Percentiles rank a stretch among this genome's conserved stretches.
phyloP scores from a whole-genome alignment of 2,888 invertebrate genomes.

The Mesodorylaimus sp. region DNA sequence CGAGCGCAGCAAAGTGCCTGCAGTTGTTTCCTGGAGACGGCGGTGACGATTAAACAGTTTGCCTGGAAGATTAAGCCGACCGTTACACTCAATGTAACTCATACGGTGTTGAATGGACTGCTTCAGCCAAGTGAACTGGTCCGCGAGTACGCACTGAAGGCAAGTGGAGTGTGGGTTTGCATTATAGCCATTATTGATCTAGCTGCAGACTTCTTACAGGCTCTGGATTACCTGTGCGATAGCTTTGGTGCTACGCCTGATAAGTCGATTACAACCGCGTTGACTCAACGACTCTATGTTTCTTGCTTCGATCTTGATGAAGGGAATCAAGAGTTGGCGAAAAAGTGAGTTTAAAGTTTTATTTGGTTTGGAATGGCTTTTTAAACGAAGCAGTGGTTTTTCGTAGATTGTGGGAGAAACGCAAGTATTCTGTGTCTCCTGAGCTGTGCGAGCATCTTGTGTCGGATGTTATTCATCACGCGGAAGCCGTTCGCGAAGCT shows the following conservation, averaged over 20 bases:
- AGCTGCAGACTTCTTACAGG: too few species aligned
- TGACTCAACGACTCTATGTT: slow-evolving; percentile 52
- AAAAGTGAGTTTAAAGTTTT: slow-evolving; percentile 5
- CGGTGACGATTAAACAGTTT: neutral
- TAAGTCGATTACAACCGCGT: too few species aligned
- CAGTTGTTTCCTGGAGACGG: neutral
- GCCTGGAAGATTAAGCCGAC: too few species aligned
- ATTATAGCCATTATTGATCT: too few species aligned
- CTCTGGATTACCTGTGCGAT: too few species aligned
- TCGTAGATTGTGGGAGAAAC: neutral
- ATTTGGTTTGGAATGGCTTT: neutral
- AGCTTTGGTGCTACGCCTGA: too few species aligned
- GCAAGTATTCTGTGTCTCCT: neutral
- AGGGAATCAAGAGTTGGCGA: slow-evolving; percentile 6
- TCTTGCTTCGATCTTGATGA: slow-evolving; percentile 52
- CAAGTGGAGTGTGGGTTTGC: slow-evolving; percentile 33
- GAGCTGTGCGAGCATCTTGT: neutral
- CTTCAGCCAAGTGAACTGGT: slow-evolving; percentile 19
- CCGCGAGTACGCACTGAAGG: slow-evolving; percentile 41
- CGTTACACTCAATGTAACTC: neutral
- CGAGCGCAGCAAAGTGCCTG: neutral
- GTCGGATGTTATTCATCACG: neutral
- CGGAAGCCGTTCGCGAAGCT: neutral
- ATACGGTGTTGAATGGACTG: neutral
- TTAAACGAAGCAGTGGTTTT: neutral